Evolutionary conservation across 2,888 invertebrate genomes (phyloP).

Genomic region (Encarsia formosa): DNA sequence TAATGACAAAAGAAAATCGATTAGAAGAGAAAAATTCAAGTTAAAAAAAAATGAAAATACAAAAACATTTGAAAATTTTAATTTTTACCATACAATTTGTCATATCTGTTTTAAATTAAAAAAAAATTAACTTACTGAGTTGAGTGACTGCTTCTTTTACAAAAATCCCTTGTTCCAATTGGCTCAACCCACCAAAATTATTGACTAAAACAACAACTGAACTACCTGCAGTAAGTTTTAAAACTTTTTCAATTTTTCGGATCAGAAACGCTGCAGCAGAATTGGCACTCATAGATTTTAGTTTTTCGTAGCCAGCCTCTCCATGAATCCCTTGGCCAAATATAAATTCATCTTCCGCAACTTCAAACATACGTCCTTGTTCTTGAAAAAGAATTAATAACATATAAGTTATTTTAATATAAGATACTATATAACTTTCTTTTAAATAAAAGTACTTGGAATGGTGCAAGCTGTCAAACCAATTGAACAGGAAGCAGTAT

Average conservation of each 20-base stretch:
- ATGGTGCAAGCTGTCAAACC: constrained; percentile 66
- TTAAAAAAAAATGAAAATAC: no score
- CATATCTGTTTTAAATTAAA: no score
- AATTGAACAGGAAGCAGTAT: constrained; percentile 68
- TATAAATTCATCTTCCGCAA: constrained; percentile 65
- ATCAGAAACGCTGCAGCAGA: constrained; percentile 55
- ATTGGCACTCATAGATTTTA: constrained; percentile 49
- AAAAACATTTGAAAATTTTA: no score
- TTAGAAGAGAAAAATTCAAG: no score
- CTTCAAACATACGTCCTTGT: constrained; percentile 57
- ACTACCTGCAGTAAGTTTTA: constrained; percentile 35
- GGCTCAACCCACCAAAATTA: constrained; percentile 73
- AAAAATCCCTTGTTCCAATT: constrained; percentile 72
- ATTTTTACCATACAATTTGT: no score
- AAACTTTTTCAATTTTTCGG: constrained; percentile 36
- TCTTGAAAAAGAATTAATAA: constrained; percentile 23
- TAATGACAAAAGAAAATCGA: not conserved
- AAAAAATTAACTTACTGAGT: constrained; percentile 54
- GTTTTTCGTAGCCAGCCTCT: constrained; percentile 56
- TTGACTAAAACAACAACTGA: constrained; percentile 68
- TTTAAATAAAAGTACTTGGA: constrained; percentile 52
- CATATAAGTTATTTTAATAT: not conserved
- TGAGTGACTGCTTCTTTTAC: constrained; percentile 63
- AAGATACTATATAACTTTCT: not conserved
- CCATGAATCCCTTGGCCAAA: constrained; percentile 59